Evolutionary conservation across 2,113 vertebrate species (phyloP).

Genomic region (Mandrillus leucophaeus): DNA sequence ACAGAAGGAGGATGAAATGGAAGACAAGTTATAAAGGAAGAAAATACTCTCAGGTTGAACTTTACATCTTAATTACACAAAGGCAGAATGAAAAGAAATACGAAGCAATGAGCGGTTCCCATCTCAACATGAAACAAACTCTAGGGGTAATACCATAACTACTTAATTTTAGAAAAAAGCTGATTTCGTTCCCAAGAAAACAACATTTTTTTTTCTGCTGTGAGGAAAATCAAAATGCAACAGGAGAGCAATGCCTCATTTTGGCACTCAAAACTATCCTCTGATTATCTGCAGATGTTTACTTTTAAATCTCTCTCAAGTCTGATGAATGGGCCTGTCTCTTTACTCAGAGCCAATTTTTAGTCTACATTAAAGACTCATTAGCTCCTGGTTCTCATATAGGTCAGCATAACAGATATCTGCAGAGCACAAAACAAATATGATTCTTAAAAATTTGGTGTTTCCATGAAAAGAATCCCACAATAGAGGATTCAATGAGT

Average conservation of each 20-base stretch:
- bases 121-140: conserved; percentile 11
- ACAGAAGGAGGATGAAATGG: background rate
- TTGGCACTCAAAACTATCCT: background rate
- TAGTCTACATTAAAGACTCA: background rate
- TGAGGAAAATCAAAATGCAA: conserved; percentile 28
- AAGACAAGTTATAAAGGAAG: background rate
- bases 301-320: background rate
- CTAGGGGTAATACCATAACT: background rate
- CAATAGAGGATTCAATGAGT: background rate
- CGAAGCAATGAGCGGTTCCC: background rate
- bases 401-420: background rate
- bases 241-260: background rate
- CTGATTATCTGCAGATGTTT: background rate
- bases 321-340: background rate
- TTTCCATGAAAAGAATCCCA: background rate
- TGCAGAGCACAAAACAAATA: background rate
- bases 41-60: conserved; percentile 1
- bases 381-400: background rate
- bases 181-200: background rate
- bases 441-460: background rate
- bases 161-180: conserved; percentile 4
- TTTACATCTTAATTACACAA: conserved; percentile 19
- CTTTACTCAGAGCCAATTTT: background rate
- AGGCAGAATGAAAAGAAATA: background rate
- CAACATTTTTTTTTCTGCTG: background rate